Conservation (phyloP, 2,113 vertebrate species). For the Mormyrus lacerda region DNA sequence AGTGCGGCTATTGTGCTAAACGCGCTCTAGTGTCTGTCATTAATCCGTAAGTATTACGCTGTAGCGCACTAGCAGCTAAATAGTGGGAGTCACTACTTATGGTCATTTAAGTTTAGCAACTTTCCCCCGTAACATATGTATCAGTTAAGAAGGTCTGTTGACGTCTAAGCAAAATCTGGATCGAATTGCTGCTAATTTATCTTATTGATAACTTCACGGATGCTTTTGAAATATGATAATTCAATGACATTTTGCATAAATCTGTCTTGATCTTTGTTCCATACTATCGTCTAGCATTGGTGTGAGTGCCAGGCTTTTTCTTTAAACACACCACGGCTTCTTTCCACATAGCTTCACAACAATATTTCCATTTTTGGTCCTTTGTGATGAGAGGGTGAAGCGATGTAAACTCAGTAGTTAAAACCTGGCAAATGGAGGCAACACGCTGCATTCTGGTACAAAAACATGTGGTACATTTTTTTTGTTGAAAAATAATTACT, state of each 20-base stretch:
- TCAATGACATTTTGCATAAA: background rate
- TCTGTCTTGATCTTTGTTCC: background rate
- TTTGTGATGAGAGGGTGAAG: background rate
- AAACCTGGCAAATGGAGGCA: background rate
- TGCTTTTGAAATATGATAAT: background rate
- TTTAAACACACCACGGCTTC: background rate
- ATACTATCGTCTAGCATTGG: background rate
- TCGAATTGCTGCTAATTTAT: background rate
- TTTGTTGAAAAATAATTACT: background rate
- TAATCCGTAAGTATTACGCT: conserved; percentile 14
- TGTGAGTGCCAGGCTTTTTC: background rate
- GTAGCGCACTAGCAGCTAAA: background rate
- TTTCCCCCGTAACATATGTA: background rate
- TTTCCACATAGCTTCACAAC: background rate
- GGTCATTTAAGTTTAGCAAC: background rate
- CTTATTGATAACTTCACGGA: background rate
- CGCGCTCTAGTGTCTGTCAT: conserved; percentile 10
- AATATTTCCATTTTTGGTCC: background rate
- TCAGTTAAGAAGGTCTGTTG: background rate
- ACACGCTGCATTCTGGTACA: background rate
- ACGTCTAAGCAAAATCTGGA: background rate
- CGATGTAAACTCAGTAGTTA: background rate
- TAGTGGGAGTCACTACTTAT: background rate
- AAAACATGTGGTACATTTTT: background rate
- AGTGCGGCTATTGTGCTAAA: conserved; percentile 4